Conservation (phyloP, 2,113 vertebrate species). For the Gnathonemus longibarbis region DNA sequence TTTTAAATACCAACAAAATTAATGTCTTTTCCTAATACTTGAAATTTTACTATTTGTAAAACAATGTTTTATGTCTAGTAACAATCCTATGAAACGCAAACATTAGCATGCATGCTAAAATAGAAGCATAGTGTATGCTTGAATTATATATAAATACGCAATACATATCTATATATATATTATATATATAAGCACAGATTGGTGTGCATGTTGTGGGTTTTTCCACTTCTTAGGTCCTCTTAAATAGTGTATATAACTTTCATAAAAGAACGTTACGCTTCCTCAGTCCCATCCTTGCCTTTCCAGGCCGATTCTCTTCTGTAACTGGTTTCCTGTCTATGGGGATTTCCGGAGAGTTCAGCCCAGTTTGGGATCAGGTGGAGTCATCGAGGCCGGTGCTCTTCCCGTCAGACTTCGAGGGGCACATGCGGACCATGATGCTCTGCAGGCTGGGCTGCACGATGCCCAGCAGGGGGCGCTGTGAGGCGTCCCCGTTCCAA, state of each 20-base stretch:
- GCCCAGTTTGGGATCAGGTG: conserved; percentile 59
- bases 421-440: conserved; percentile 85
- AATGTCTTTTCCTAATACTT: conserved; percentile 51
- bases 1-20: conserved; percentile 71
- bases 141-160: conserved; percentile 56
- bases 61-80: conserved; percentile 53
- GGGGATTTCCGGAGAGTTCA: neutral
- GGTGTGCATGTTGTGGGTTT: conserved; percentile 31
- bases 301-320: conserved; percentile 13
- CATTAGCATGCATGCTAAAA: conserved; percentile 48
- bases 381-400: conserved; percentile 77
- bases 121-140: conserved; percentile 37
- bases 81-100: conserved; percentile 49
- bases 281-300: conserved; percentile 7
- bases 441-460: conserved; percentile 88
- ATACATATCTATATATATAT: conserved; percentile 32
- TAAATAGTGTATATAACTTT: conserved; percentile 56
- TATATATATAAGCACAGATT: conserved; percentile 32
- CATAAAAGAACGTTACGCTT: conserved; percentile 15
- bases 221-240: conserved; percentile 36
- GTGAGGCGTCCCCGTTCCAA: conserved; percentile 87
- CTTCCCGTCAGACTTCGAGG: conserved; percentile 53
- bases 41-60: conserved; percentile 53
- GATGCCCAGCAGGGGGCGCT: conserved; percentile 85
- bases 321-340: conserved; percentile 20